A percentile compares a stretch with the other conserved stretches of the same genome.
Evolutionary conservation across 2,888 invertebrate species (phyloP).

Genomic region (Piscicola geometra): DNA sequence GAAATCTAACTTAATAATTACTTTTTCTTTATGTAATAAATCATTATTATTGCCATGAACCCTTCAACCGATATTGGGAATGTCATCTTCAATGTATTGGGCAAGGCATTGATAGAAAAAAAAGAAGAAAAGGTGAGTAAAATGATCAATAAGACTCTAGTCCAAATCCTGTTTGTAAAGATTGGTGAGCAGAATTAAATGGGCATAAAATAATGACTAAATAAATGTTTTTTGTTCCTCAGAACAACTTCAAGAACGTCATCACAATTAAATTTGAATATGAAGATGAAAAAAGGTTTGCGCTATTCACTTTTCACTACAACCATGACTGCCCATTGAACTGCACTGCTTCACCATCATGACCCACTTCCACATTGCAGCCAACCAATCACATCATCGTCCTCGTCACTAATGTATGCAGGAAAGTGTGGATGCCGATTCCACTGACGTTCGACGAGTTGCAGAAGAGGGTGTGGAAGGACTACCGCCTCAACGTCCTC

Average conservation of each 20-base stretch:
- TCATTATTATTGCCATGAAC: background rate
- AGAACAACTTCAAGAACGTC: background rate
- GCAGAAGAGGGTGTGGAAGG: slow-evolving; percentile 11
- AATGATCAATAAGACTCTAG: too few species aligned
- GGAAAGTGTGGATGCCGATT: background rate
- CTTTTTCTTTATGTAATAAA: too few species aligned
- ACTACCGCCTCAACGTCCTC: slow-evolving; percentile 21
- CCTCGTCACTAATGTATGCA: background rate
- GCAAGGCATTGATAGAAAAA: slow-evolving; percentile 27
- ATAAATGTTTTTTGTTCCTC: too few species aligned
- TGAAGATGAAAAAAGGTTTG: slow-evolving; percentile 33
- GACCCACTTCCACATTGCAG: too few species aligned
- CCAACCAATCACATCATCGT: background rate
- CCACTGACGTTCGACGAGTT: slow-evolving; percentile 17
- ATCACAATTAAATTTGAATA: slow-evolving; percentile 27
- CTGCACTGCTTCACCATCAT: too few species aligned
- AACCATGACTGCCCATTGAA: too few species aligned
- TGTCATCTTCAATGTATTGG: slow-evolving; percentile 20
- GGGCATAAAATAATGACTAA: too few species aligned
- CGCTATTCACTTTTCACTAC: too few species aligned
- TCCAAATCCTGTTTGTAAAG: too few species aligned
- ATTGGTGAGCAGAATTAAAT: too few species aligned
- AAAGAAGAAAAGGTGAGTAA: background rate
- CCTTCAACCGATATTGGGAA: slow-evolving; percentile 4
- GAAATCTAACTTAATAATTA: too few species aligned